phyloP scores from a whole-genome alignment of 2,888 invertebrate species.

The Bhutanitis thaidina region DNA sequence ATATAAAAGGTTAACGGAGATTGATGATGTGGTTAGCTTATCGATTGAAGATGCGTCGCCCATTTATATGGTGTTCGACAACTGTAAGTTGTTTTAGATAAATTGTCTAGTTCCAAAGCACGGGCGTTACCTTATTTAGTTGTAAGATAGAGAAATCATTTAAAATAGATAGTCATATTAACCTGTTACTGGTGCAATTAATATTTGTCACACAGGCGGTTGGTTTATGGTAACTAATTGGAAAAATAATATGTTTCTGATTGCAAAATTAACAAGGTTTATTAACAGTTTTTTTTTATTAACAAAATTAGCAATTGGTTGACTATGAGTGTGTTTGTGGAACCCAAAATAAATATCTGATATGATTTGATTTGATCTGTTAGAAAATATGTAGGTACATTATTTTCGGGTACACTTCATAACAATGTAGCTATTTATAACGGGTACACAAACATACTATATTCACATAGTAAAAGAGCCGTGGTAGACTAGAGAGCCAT shows the following conservation, averaged over 20 bases:
- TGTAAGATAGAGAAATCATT: conserved; percentile 12
- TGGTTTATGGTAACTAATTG: conserved; percentile 25
- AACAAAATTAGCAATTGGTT: no score
- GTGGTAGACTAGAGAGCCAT: no score
- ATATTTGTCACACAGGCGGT: conserved; percentile 20
- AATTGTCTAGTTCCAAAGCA: neutral
- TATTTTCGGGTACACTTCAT: no score
- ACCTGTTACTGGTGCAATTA: conserved; percentile 18
- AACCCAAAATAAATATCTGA: no score
- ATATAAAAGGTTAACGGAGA: conserved; percentile 11
- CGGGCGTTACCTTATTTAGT: conserved; percentile 13
- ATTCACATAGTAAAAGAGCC: no score
- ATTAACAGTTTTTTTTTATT: no score
- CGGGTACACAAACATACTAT: no score
- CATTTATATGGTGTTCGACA: conserved; percentile 3
- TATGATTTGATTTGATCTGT: no score
- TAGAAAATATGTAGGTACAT: no score
- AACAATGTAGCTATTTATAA: no score
- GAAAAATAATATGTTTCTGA: conserved; percentile 26
- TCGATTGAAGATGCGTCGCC: conserved; percentile 2
- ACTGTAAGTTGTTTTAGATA: conserved; percentile 10
- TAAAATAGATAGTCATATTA: conserved; percentile 9
- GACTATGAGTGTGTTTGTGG: no score
- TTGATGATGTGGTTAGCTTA: conserved; percentile 3
- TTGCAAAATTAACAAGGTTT: conserved; percentile 7